phyloP scores from a whole-genome alignment of 92 coral and sea anemone species.

The Montipora capitata region DNA sequence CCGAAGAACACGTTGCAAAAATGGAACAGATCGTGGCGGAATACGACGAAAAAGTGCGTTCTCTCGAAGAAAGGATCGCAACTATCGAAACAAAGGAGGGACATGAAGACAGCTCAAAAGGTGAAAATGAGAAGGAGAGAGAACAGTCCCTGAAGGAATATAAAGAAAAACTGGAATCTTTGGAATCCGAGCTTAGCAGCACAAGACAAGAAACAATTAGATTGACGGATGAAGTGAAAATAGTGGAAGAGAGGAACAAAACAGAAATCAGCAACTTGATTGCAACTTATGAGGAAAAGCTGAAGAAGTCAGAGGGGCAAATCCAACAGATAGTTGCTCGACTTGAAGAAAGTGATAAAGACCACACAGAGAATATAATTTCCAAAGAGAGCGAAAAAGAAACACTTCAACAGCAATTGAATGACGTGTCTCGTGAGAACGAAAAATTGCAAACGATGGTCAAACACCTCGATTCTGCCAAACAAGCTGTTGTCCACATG shows the following conservation, averaged over 20 bases:
- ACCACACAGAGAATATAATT: conserved; percentile 43
- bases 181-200: conserved; percentile 54
- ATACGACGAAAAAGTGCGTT: conserved; percentile 52
- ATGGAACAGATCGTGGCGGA: conserved; percentile 53
- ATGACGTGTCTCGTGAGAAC: conserved; percentile 56
- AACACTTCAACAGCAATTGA: conserved; percentile 55
- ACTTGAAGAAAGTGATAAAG: conserved; percentile 54
- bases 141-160: conserved; percentile 37
- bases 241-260: conserved; percentile 56
- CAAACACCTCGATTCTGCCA: conserved; percentile 84
- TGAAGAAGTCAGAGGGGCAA: conserved; percentile 45
- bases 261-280: conserved; percentile 19
- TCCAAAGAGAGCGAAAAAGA: conserved; percentile 61
- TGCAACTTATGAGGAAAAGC: conserved; percentile 29
- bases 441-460: conserved; percentile 78
- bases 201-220: conserved; percentile 29
- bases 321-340: conserved; percentile 34
- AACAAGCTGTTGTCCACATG: conserved; percentile 87
- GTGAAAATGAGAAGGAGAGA: conserved; percentile 33
- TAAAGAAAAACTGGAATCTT: conserved; percentile 46
- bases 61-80: conserved; percentile 68
- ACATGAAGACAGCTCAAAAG: conserved; percentile 24
- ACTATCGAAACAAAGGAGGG: conserved; percentile 25
- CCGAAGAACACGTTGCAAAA: conserved; percentile 44
- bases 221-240: conserved; percentile 51